phyloP scores from a whole-genome alignment of 2,797 vertebrate species.

The Neosilurus hyrtlii region DNA sequence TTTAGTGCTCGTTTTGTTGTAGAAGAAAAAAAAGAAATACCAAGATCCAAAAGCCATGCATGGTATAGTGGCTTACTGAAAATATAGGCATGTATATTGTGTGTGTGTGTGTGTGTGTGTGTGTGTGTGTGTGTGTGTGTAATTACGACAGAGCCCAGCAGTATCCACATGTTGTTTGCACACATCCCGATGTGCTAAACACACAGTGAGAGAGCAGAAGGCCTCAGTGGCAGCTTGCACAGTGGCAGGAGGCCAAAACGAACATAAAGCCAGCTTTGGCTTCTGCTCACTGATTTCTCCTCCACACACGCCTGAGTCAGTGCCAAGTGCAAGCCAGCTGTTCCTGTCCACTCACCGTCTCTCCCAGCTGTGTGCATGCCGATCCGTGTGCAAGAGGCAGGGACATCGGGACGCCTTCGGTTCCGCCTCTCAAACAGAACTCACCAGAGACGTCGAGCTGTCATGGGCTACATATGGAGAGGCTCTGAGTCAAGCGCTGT shows the following conservation, averaged over 20 bases:
- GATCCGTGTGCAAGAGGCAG: slow-evolving; percentile 13
- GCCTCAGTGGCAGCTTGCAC: slow-evolving; percentile 46
- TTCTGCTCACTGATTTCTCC: slow-evolving; percentile 42
- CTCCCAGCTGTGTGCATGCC: slow-evolving; percentile 45
- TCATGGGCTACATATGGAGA: slow-evolving; percentile 48
- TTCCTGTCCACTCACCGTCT: slow-evolving; percentile 50
- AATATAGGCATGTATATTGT: background rate
- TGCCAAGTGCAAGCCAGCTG: slow-evolving; percentile 58
- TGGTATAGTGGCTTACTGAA: background rate
- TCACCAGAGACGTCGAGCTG: slow-evolving; percentile 54
- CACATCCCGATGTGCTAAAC: slow-evolving; percentile 37
- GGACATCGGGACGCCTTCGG: slow-evolving; percentile 9
- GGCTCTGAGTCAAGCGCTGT: slow-evolving; percentile 54
- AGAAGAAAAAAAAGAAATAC: background rate
- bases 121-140: background rate
- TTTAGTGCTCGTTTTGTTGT: background rate
- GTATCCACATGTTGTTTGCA: slow-evolving; percentile 31
- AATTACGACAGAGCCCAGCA: background rate
- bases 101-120: background rate
- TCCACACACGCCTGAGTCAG: slow-evolving; percentile 36
- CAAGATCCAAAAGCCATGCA: background rate
- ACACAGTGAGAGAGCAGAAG: slow-evolving; percentile 37
- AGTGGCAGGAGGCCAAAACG: slow-evolving; percentile 46
- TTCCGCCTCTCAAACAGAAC: slow-evolving; percentile 30
- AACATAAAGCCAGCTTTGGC: slow-evolving; percentile 52